Conservation (phyloP, 2,113 vertebrate genomes). For the Esox niger region DNA sequence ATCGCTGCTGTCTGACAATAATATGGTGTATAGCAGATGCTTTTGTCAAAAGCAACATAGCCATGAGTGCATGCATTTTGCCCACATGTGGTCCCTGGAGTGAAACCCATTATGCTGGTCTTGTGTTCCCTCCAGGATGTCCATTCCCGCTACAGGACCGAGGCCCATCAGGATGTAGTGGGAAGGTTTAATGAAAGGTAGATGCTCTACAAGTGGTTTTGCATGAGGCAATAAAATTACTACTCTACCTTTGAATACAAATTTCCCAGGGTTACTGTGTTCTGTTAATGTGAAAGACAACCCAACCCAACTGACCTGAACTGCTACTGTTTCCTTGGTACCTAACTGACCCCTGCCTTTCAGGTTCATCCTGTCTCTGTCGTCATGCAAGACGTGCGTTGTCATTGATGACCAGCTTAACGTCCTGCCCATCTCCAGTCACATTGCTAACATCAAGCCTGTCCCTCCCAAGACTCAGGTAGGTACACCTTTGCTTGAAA, state of each 20-base stretch:
- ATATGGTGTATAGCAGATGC: too few species aligned
- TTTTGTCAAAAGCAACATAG: too few species aligned
- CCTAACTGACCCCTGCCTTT: not conserved
- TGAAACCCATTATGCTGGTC: not conserved
- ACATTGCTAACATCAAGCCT: conserved; percentile 83
- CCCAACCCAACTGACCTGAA: too few species aligned
- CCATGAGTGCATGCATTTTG: too few species aligned
- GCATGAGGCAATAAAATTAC: too few species aligned
- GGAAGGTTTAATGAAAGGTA: conserved; percentile 97
- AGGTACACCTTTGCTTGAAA: conserved; percentile 19
- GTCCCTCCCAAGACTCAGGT: conserved; percentile 85
- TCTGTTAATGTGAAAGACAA: too few species aligned
- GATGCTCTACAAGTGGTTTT: not conserved
- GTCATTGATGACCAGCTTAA: not conserved
- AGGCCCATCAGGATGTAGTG: conserved; percentile 94
- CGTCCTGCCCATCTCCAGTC: conserved; percentile 47
- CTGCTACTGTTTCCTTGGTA: not conserved
- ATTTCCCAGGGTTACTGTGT: too few species aligned
- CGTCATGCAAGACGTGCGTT: conserved; percentile 83
- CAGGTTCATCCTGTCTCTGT: conserved; percentile 52
- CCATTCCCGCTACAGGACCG: conserved; percentile 91
- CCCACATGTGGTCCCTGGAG: too few species aligned
- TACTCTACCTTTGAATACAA: too few species aligned
- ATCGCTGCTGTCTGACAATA: too few species aligned
- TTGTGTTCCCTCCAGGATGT: conserved; percentile 78